Evolutionary conservation across 2,113 vertebrate species (phyloP), one percentile per base, ranked within the genome.

Genomic region (Sapajus apella): DNA sequence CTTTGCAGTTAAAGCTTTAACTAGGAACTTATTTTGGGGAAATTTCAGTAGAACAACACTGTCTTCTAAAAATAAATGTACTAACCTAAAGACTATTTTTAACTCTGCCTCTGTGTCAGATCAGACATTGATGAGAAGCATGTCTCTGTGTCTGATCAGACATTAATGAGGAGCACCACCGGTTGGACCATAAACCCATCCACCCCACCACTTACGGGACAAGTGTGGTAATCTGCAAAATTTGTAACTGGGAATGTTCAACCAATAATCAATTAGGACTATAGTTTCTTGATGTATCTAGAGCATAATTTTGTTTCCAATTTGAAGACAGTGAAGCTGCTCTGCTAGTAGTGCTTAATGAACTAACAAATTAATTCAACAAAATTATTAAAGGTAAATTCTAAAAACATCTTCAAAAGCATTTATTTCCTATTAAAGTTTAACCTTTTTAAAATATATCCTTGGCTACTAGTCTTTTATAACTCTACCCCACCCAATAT

Each of bases 401-500:
- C 64, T 87, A 85, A 86, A 55, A 90, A 75, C 3, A 90, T 23
- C 9, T 64, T 83, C 92, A 45, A 88, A 96, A 87, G 16, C 13
- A 81, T 79, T 47, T 25, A 20, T 90, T 97, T 77, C 25, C 37
- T 79, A 56, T 92, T 88, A 96, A 96, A 95, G 40, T 79, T 93
- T 88, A 82, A 68, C 70, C 10, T 86, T 73, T 79, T n/a, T 12
- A 8, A 70, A 3, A 13, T 58, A 16, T 56, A 79, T 17, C 5
- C 1, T n/a, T 72, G 10, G 70, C 37, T 91, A 40, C 58, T 55
- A 64, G 50, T 68, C 35, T 92, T 89, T 94, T 91, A 82, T 37
- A 91, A 82, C 1, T 68, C 75, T 52, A 81, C 21, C 13, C 27
- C 2, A 37, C 30, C 37, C 47, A 64, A 79, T 43, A 86, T 45